These are phyloP conservation scores for Sylvietta virens DNA, from an alignment of 2,113 vertebrate species.

Conservation along the genomic window DNA sequence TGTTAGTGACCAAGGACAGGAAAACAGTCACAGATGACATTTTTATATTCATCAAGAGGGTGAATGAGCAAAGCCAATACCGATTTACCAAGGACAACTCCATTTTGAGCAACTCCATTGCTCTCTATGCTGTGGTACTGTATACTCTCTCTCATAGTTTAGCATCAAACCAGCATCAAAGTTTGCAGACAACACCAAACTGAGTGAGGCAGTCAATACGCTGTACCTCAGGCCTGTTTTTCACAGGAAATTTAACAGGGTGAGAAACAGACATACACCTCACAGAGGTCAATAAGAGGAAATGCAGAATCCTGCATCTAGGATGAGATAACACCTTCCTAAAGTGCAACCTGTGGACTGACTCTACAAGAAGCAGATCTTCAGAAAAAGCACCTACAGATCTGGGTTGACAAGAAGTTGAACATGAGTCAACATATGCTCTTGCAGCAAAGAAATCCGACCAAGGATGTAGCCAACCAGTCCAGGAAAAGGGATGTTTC, in stretches of 20 bases:
- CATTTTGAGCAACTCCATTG: not conserved
- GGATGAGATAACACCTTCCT: not conserved
- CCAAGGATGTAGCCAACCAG: fast-evolving
- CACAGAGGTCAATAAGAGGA: not conserved
- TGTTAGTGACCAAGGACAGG: not conserved
- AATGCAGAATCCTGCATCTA: not conserved
- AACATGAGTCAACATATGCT: not conserved
- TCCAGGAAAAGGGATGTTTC: not conserved
- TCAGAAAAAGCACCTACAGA: not conserved
- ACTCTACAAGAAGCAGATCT: not conserved
- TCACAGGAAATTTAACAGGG: not conserved
- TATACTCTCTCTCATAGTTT: not conserved
- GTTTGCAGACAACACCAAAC: not conserved
- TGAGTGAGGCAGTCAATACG: not conserved
- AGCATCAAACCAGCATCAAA: not conserved
- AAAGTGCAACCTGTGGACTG: not conserved
- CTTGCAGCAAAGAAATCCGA: not conserved
- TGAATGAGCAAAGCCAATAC: not conserved
- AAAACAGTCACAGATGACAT: not conserved
- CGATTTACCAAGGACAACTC: not conserved
- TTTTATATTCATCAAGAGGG: not conserved
- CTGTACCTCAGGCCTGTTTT: not conserved
- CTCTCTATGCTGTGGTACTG: not conserved
- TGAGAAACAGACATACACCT: not conserved
- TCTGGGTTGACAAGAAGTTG: not conserved